These are phyloP conservation scores for Mohoua ochrocephala DNA, from an alignment of 2,113 vertebrate genomes.

Conservation along the genomic window DNA sequence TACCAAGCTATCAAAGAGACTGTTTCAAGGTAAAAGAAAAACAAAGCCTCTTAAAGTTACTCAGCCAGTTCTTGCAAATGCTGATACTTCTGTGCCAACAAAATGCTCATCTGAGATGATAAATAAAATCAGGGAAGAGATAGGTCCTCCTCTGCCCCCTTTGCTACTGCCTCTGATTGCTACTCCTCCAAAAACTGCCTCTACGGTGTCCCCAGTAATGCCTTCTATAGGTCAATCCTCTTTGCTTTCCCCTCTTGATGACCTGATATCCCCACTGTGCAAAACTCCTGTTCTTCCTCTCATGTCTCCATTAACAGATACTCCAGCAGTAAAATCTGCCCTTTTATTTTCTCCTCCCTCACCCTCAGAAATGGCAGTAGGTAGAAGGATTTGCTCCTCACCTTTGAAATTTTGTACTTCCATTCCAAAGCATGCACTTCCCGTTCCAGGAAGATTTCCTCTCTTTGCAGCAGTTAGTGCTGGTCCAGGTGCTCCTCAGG, in stretches of 20 bases:
- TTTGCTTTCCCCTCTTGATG: constrained; percentile 74
- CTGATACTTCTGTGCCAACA: constrained; percentile 44
- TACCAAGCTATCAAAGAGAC: background rate
- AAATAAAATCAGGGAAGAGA: constrained; percentile 77
- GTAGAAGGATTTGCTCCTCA: constrained; percentile 74
- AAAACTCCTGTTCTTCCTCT: constrained; percentile 54
- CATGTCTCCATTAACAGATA: constrained; percentile 51
- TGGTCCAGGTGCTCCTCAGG: constrained; percentile 69
- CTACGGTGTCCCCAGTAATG: constrained; percentile 57
- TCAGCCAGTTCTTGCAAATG: constrained; percentile 20
- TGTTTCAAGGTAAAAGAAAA: background rate
- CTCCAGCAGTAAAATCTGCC: constrained; percentile 53
- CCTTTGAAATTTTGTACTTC: constrained; percentile 92
- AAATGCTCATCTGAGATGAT: constrained; percentile 68
- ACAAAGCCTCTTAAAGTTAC: background rate
- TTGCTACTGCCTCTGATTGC: constrained; percentile 80
- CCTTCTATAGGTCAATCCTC: constrained; percentile 67
- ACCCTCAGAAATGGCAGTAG: constrained; percentile 39
- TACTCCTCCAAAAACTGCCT: constrained; percentile 78
- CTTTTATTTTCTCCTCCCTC: constrained; percentile 67
- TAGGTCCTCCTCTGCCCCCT: constrained; percentile 88
- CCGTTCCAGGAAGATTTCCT: constrained; percentile 89
- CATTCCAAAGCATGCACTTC: constrained; percentile 94
- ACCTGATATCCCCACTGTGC: constrained; percentile 58
- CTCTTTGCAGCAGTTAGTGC: constrained; percentile 61